A percentile compares a stretch with the other conserved stretches of the same genome.
phyloP scores from a whole-genome alignment of 1,140 invertebrate genomes.

The Globodera rostochiensis region DNA sequence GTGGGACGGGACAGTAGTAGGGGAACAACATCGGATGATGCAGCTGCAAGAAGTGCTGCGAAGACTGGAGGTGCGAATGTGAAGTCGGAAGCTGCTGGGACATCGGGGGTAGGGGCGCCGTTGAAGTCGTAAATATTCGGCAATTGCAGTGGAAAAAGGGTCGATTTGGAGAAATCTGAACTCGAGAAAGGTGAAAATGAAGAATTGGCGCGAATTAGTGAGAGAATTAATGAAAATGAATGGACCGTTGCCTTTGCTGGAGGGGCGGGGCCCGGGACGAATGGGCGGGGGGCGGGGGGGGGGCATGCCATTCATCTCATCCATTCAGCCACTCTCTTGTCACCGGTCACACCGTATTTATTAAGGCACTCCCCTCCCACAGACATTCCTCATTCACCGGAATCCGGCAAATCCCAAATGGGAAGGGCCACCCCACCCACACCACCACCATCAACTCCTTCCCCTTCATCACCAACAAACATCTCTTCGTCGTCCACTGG shows the following conservation, averaged over 20 bases:
- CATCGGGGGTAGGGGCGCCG: neutral
- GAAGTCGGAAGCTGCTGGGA: neutral
- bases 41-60: neutral
- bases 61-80: neutral
- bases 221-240: neutral
- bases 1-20: neutral
- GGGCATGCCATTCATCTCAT: neutral
- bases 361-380: neutral
- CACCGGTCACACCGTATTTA: slow-evolving; percentile 6
- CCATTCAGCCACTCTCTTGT: neutral
- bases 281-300: neutral
- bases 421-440: neutral
- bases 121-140: no score
- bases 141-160: no score
- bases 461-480: neutral
- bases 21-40: neutral
- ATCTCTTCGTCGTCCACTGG: neutral
- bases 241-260: neutral
- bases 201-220: neutral
- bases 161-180: slow-evolving; percentile 2
- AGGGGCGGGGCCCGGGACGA: no score
- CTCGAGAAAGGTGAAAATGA: neutral
- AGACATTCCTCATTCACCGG: neutral
- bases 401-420: neutral
- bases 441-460: neutral